A percentile compares a stretch with the other conserved stretches of the same genome.
These are phyloP conservation scores for Sialia sialis DNA, from an alignment of 2,113 vertebrate species.

Conservation along the genomic window DNA sequence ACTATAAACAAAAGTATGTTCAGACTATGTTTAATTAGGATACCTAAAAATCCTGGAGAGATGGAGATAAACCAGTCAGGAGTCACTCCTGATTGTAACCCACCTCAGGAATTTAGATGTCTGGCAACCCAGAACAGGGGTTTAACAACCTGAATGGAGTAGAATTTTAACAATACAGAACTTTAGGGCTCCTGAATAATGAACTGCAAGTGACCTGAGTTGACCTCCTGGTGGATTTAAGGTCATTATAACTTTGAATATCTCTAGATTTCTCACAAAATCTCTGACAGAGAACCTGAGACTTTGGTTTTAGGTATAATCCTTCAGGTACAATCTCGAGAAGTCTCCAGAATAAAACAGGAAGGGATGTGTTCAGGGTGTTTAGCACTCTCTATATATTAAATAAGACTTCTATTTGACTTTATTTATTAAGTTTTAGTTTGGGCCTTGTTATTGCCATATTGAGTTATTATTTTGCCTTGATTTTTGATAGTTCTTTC, in stretches of 20 bases:
- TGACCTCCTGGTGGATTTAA: background rate
- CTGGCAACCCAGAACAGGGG: fast-evolving
- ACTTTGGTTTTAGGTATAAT: background rate
- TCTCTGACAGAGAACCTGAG: background rate
- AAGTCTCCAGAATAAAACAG: background rate
- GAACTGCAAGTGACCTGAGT: background rate
- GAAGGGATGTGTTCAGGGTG: background rate
- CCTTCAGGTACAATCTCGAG: background rate
- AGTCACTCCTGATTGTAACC: background rate
- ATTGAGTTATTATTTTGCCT: background rate
- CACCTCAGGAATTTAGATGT: background rate
- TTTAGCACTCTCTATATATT: background rate
- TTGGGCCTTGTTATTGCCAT: background rate
- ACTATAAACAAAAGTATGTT: background rate
- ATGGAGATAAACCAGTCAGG: background rate
- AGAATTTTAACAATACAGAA: background rate
- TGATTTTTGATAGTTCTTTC: background rate
- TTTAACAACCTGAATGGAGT: background rate
- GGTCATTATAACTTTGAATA: background rate
- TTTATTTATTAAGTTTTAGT: background rate
- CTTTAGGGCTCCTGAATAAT: background rate
- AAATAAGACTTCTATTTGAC: background rate
- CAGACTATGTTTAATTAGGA: background rate
- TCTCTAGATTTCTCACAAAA: background rate
- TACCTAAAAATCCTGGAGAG: background rate